Evolutionary conservation across 1,140 invertebrate species (phyloP).

Genomic region (Phocides pigmalion): DNA sequence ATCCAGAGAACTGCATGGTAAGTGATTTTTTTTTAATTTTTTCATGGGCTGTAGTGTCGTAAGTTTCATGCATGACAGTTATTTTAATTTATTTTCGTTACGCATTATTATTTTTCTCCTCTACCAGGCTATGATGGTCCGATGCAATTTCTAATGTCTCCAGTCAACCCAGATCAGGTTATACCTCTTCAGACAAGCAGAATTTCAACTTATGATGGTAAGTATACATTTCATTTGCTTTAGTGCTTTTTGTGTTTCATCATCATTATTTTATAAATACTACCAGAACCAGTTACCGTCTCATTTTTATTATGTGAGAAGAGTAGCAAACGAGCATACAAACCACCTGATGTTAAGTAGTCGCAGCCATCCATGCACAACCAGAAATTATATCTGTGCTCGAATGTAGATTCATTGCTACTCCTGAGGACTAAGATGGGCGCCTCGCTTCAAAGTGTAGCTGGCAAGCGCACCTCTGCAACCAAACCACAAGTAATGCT

Average conservation of each 20-base stretch:
- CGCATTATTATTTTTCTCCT: slow-evolving; percentile 65
- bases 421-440: too few species aligned
- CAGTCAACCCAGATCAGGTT: slow-evolving; percentile 90
- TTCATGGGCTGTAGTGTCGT: slow-evolving; percentile 39
- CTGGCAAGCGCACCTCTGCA: too few species aligned
- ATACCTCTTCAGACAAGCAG: slow-evolving; percentile 83
- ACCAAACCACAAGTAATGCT: too few species aligned
- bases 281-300: too few species aligned
- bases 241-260: background rate
- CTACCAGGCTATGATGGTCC: slow-evolving; percentile 91
- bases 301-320: too few species aligned
- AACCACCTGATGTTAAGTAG: too few species aligned
- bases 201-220: slow-evolving; percentile 83
- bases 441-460: too few species aligned
- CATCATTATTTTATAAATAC: background rate
- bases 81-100: slow-evolving; percentile 47
- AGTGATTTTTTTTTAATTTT: slow-evolving; percentile 41
- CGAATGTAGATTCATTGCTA: too few species aligned
- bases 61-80: slow-evolving; percentile 54
- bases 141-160: slow-evolving; percentile 91
- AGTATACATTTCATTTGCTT: slow-evolving; percentile 43
- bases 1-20: slow-evolving; percentile 88
- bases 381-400: too few species aligned
- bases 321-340: too few species aligned
- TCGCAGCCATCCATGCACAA: too few species aligned